Percentiles rank a stretch among this genome's conserved stretches.
These are phyloP conservation scores for Zygogramma bicolorata DNA, from an alignment of 2,888 invertebrate genomes.

Conservation along the genomic window DNA sequence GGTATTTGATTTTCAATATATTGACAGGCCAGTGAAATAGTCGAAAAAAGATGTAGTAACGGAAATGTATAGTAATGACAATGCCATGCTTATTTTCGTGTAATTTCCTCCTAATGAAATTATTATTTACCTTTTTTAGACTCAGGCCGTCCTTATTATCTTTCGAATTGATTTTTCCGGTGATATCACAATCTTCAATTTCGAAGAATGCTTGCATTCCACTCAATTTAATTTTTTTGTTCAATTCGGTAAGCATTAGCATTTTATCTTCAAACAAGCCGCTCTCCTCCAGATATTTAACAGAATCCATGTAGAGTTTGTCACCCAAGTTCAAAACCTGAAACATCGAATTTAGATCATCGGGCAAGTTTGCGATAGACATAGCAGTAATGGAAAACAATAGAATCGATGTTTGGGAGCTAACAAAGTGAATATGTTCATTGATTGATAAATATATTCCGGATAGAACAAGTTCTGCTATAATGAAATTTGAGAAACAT, in stretches of 20 bases:
- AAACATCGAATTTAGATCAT: slow-evolving; percentile 19
- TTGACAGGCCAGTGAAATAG: too few relatives aligned
- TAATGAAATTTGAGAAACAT: too few relatives aligned
- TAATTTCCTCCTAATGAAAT: slow-evolving; percentile 13
- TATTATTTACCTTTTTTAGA: slow-evolving; percentile 34
- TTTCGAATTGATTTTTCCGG: slow-evolving; percentile 50
- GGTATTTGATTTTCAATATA: too few relatives aligned
- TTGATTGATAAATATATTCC: too few relatives aligned
- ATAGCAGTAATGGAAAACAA: too few relatives aligned
- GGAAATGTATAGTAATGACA: not conserved
- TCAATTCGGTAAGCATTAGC: slow-evolving; percentile 61
- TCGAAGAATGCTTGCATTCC: slow-evolving; percentile 57
- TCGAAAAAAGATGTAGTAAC: not conserved
- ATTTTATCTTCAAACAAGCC: slow-evolving; percentile 54
- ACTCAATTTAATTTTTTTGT: slow-evolving; percentile 60
- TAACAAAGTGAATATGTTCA: too few relatives aligned
- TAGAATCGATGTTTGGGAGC: too few relatives aligned
- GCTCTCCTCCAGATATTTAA: slow-evolving; percentile 54
- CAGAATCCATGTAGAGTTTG: slow-evolving; percentile 63
- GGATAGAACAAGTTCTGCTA: too few relatives aligned
- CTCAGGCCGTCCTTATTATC: slow-evolving; percentile 10
- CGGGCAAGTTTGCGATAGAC: too few relatives aligned
- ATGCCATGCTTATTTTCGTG: too few relatives aligned
- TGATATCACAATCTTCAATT: slow-evolving; percentile 61
- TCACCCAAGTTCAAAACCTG: slow-evolving; percentile 65